Base-by-base conservation (phyloP, 2,113 vertebrate species). In the Seriola aureovittata region DNA sequence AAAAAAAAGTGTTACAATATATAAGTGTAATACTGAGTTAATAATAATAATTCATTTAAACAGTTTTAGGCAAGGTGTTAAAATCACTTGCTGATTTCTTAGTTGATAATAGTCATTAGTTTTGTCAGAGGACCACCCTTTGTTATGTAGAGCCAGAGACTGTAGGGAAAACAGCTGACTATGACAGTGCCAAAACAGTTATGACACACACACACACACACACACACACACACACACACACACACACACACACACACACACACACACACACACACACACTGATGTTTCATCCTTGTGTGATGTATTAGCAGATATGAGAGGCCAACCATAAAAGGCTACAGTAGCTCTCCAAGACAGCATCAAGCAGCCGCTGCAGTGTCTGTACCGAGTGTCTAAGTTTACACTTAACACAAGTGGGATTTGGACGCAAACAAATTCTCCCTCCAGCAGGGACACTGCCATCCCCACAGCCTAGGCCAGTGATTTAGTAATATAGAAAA, bases 241-340 rank as follows among this genome's bases (percentile, higher is more conserved):
- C 77, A 19, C 13, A 50, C 46, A 32, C 42, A 71, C 73, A 55
- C 42, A 59, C 42, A 54, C 17, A 21, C 69, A 54, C 72, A 71
- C 25, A 50, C 44, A 54, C 67, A 74, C 77, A 81, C 72, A 63
- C 59, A 63, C 17, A 68, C 75, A 11, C 84, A 11, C 73, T 75
- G 44, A 66, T 75, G 78, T 74, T 91, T 90, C 62, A 62, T 78
- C 85, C 74, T 8, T 71, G 74, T 40, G 46, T 84, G 73, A 85
- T 75, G 85, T 81, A 88, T 80, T 54, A 81, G 72, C 59, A 81
- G 78, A 89, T 82, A 81, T 81, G 78, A 80, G 67, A 87, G 87
- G 67, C 77, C 85, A 73, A 85, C 93, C 93, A 92, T 93, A 94
- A 93, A 94, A 93, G 93, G 92, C 86, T 62, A 85, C 78, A 86